These are phyloP conservation scores for Crossoptilon crossoptilon DNA, from an alignment of 2,797 vertebrate genomes.

Conservation along the genomic window DNA sequence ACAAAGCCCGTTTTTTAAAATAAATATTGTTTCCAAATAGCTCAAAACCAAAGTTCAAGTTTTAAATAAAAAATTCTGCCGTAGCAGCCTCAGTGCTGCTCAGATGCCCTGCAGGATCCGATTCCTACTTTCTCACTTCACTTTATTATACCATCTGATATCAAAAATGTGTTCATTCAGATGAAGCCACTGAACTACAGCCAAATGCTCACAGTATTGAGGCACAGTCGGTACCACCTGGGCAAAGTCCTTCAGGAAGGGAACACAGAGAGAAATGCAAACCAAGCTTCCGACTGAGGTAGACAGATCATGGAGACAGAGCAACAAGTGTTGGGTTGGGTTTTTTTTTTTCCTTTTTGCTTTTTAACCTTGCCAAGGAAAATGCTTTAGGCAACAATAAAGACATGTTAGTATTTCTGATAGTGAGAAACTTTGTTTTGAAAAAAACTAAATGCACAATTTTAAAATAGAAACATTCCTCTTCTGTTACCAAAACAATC, in stretches of 20 bases:
- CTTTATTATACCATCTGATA: neutral
- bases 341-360: neutral
- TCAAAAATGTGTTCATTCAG: neutral
- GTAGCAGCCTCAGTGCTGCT: neutral
- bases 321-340: neutral
- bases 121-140: neutral
- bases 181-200: neutral
- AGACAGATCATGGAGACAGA: constrained; percentile 50
- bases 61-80: neutral
- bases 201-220: neutral
- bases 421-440: neutral
- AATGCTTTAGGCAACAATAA: neutral
- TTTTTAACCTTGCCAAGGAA: neutral
- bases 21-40: constrained; percentile 15
- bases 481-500: constrained; percentile 64
- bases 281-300: constrained; percentile 69
- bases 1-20: neutral
- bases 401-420: neutral
- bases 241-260: neutral
- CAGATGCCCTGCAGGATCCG: neutral
- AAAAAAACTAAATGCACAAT: neutral
- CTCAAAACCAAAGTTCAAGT: neutral
- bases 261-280: neutral
- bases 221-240: neutral
- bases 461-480: constrained; percentile 48